Evolutionary conservation across 2,797 vertebrate genomes (phyloP).

Genomic region (Sphenodon punctatus): DNA sequence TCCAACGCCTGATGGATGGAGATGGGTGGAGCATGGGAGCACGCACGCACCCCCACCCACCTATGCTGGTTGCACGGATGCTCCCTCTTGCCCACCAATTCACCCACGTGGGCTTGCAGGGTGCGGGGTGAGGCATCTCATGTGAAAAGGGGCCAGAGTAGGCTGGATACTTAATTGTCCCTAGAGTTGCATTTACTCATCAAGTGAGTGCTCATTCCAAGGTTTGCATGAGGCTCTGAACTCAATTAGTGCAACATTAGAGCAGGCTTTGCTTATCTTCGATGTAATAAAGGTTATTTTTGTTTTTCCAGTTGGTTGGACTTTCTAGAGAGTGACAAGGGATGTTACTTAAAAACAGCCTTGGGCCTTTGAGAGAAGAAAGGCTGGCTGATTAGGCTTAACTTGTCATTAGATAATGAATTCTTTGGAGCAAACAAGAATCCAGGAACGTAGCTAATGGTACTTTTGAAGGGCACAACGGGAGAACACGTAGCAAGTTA

Average conservation of each 20-base stretch:
- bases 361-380: background rate
- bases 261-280: slow-evolving; percentile 32
- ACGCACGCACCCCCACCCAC: too few species aligned
- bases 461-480: slow-evolving; percentile 15
- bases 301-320: background rate
- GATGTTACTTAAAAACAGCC: slow-evolving; percentile 25
- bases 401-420: slow-evolving; percentile 33
- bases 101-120: too few species aligned
- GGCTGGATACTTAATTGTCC: background rate
- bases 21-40: too few species aligned
- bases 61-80: too few species aligned
- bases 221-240: background rate
- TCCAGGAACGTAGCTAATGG: background rate
- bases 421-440: slow-evolving; percentile 22
- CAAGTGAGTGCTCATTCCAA: slow-evolving; percentile 29
- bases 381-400: slow-evolving; percentile 22
- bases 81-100: too few species aligned
- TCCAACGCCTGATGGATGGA: too few species aligned
- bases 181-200: slow-evolving; percentile 7
- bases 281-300: background rate
- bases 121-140: too few species aligned
- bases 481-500: background rate
- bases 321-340: background rate
- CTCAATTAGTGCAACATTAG: slow-evolving; percentile 21
- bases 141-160: background rate